Evolutionary conservation across 2,888 invertebrate genomes (phyloP).

Genomic region (Diplazon laetatorius): DNA sequence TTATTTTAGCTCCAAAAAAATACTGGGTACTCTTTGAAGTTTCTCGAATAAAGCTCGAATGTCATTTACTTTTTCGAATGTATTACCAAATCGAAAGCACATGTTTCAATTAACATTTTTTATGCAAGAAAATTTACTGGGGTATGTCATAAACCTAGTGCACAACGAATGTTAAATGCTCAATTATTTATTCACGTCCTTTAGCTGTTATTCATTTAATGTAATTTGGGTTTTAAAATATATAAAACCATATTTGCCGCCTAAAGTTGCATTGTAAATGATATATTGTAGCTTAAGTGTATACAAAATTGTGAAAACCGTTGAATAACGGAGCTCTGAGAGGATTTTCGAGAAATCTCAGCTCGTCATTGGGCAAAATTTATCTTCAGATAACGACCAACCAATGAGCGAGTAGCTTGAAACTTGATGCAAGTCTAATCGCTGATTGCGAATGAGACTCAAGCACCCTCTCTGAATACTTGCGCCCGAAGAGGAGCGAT

Average conservation of each 20-base stretch:
- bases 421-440: not conserved
- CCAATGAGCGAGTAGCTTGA: not conserved
- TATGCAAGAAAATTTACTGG: too few species aligned
- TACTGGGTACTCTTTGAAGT: too few species aligned
- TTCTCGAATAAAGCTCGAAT: too few species aligned
- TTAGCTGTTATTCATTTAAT: not conserved
- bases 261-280: not conserved
- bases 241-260: not conserved
- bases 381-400: not conserved
- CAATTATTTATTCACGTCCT: not conserved
- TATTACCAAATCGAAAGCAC: too few species aligned
- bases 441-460: constrained; percentile 26
- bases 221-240: not conserved
- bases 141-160: too few species aligned
- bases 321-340: not conserved
- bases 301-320: not conserved
- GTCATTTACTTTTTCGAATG: too few species aligned
- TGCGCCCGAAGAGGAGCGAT: constrained; percentile 24
- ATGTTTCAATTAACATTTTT: too few species aligned
- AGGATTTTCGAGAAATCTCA: too few species aligned
- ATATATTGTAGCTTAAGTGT: not conserved
- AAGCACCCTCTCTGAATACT: constrained; percentile 27
- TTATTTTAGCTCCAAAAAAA: too few species aligned
- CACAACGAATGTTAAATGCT: too few species aligned
- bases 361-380: not conserved